These are phyloP conservation scores for Chaitophorus viminalis DNA, from an alignment of 2,888 invertebrate genomes.

Conservation along the genomic window DNA sequence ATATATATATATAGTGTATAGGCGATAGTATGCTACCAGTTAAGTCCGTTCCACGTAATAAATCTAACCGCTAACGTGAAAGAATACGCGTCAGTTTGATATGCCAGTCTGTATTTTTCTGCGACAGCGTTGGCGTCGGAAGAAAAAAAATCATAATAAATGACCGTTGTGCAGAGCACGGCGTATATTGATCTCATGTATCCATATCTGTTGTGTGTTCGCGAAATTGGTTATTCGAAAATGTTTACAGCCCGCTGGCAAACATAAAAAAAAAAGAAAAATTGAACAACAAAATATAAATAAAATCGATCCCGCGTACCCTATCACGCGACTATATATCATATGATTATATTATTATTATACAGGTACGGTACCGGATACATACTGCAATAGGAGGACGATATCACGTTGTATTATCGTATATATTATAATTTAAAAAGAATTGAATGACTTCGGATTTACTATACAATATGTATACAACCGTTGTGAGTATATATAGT, in stretches of 20 bases:
- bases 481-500: no score
- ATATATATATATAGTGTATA: no score
- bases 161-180: background rate
- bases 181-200: slow-evolving; percentile 45
- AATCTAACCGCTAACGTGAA: slow-evolving; percentile 52
- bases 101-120: slow-evolving; percentile 47
- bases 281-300: background rate
- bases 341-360: no score
- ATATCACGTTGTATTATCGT: no score
- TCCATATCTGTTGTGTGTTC: slow-evolving; percentile 7
- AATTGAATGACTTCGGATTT: no score
- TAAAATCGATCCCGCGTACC: background rate
- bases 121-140: slow-evolving; percentile 21
- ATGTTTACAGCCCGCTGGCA: slow-evolving; percentile 22
- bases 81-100: slow-evolving; percentile 50
- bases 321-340: no score
- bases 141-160: slow-evolving; percentile 50
- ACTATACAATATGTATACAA: no score
- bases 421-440: no score
- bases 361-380: no score
- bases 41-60: slow-evolving; percentile 27
- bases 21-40: background rate
- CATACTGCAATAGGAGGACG: no score
- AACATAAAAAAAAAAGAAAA: slow-evolving; percentile 6
- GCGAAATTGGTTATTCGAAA: slow-evolving; percentile 48